Evolutionary conservation across 2,113 vertebrate species (phyloP), one percentile per base, ranked within the genome.

Genomic region (Cebus imitator): DNA sequence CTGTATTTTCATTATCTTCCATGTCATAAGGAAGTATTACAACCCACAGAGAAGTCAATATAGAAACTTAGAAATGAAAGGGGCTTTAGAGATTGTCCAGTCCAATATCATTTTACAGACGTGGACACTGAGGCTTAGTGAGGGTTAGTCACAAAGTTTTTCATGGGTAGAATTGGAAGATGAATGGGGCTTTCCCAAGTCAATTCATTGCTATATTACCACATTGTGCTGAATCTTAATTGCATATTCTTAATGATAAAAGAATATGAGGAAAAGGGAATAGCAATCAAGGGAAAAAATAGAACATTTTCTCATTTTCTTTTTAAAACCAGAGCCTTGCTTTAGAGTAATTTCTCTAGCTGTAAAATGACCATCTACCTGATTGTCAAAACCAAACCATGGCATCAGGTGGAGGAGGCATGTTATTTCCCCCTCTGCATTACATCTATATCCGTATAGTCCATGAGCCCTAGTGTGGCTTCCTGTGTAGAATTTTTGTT

Each of bases 321-420:
- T 91, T 91, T 87, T 58, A 83, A 96, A 94, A 94, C 6, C 9
- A 17, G 91, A 84, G 37, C 66, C 76, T 91, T 87, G 43, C 25
- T 66, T 66, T 81, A 90, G 30, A 83, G 32, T 81, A 50, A 75
- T 83, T n/a, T 83, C 8, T n/a, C 83, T 64, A n/a, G 68, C 21
- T 48, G n/a, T 90, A 80, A 84, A 83, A 70, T 55, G 72, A 55
- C 18, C 78, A 12, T 85, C 50, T 64, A 64, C 27, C 61, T n/a
- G 48, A 73, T 45, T 8, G 12, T 75, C 45, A 68, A 78, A 82
- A 82, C 4, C 21, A 66, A 52, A 43, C 37, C 17, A 8, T n/a
- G 17, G 10, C 8, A 6, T 40, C 23, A 32, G 6, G 1, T 55
- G 9, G 30, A 83, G 10, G 12, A 45, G 25, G 0, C 4, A 32